Percentiles rank a stretch among this genome's conserved stretches.
Evolutionary conservation across 2,797 vertebrate genomes (phyloP).

Genomic region (Dryobates pubescens): DNA sequence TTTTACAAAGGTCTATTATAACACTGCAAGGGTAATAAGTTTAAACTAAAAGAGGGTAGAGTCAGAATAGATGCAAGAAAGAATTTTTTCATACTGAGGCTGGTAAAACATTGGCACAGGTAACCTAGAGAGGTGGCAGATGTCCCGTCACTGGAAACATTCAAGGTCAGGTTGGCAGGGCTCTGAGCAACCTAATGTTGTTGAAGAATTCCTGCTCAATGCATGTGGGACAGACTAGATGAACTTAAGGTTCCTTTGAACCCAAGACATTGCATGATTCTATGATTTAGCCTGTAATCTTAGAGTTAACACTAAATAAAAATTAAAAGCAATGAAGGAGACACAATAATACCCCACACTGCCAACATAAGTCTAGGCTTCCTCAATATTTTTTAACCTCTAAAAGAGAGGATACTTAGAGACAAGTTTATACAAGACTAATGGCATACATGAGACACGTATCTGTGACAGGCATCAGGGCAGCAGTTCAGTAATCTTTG

Average conservation of each 20-base stretch:
- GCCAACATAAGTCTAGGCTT: background rate
- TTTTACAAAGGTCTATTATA: background rate
- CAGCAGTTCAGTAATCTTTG: background rate
- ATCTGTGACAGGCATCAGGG: background rate
- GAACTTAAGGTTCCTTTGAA: background rate
- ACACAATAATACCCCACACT: rapidly evolving
- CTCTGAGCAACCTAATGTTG: background rate
- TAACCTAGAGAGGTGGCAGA: background rate
- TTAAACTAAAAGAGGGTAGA: background rate
- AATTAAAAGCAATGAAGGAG: background rate
- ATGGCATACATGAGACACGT: background rate
- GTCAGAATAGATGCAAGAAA: background rate
- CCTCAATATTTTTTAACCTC: background rate
- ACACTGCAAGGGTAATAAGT: background rate
- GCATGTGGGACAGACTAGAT: background rate
- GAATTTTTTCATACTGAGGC: no score
- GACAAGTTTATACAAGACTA: background rate
- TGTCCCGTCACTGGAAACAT: rapidly evolving
- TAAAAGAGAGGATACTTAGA: background rate
- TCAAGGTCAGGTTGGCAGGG: background rate
- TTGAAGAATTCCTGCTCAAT: background rate
- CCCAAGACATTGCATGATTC: background rate
- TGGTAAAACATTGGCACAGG: background rate
- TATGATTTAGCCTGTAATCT: background rate
- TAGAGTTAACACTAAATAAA: background rate